Evolutionary conservation across 2,888 invertebrate genomes (phyloP).

Genomic region (Pteria penguin): DNA sequence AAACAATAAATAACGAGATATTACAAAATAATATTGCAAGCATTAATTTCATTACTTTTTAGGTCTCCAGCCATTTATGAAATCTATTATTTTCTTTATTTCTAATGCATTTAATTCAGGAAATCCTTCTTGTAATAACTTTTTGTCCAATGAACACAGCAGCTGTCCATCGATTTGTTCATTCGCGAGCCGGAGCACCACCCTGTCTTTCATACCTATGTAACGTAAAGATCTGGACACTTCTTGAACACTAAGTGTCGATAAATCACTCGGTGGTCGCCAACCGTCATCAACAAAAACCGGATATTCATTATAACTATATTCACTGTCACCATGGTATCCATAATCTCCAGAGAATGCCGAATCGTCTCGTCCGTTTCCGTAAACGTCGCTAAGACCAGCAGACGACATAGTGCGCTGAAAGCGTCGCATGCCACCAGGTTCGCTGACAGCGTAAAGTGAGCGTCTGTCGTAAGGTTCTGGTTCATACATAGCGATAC

Average conservation of each 20-base stretch:
- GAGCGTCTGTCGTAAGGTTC: slow-evolving; percentile 32
- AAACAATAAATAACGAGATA: too few relatives aligned
- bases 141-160: slow-evolving; percentile 71
- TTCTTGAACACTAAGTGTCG: slow-evolving; percentile 69
- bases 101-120: slow-evolving; percentile 77
- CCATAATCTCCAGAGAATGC: slow-evolving; percentile 73
- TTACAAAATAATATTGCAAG: too few relatives aligned
- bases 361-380: slow-evolving; percentile 68
- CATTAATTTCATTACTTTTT: slow-evolving; percentile 70
- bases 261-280: slow-evolving; percentile 71
- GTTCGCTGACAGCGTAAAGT: slow-evolving; percentile 67
- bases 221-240: slow-evolving; percentile 73
- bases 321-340: slow-evolving; percentile 69
- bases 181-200: slow-evolving; percentile 71
- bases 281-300: slow-evolving; percentile 70
- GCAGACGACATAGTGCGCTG: slow-evolving; percentile 55
- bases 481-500: slow-evolving; percentile 50
- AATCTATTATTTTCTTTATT: slow-evolving; percentile 77
- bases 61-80: slow-evolving; percentile 77
- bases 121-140: slow-evolving; percentile 75
- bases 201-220: slow-evolving; percentile 77
- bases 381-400: slow-evolving; percentile 63
- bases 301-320: slow-evolving; percentile 70
- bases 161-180: slow-evolving; percentile 78
- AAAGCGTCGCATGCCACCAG: slow-evolving; percentile 52